These are phyloP conservation scores for Metopolophium dirhodum DNA, from an alignment of 1,140 invertebrate species.

Conservation along the genomic window DNA sequence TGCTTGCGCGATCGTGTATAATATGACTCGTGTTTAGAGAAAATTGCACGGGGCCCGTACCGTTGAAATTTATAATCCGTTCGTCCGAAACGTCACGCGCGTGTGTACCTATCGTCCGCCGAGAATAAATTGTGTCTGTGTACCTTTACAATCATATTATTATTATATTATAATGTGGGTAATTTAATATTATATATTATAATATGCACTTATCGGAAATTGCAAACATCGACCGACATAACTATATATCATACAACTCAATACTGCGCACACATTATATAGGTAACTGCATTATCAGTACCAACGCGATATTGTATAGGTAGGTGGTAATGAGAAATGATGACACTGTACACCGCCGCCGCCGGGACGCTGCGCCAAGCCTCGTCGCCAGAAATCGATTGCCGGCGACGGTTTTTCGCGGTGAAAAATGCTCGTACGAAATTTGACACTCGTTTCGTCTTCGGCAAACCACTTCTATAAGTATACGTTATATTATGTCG, in stretches of 20 bases:
- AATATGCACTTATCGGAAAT: background rate
- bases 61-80: background rate
- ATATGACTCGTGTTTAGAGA: background rate
- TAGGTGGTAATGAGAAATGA: background rate
- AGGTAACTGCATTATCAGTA: background rate
- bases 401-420: background rate
- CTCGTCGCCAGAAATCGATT: background rate
- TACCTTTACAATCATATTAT: background rate
- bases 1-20: background rate
- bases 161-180: background rate
- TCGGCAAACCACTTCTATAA: background rate
- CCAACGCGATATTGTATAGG: too few relatives aligned
- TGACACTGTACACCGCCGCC: too few relatives aligned
- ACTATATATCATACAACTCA: too few relatives aligned
- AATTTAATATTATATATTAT: too few relatives aligned
- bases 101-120: background rate
- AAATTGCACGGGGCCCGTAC: background rate
- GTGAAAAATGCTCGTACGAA: constrained; percentile 4
- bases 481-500: constrained; percentile 21
- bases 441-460: constrained; percentile 39
- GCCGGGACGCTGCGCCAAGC: too few relatives aligned
- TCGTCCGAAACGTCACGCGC: background rate
- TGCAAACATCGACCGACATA: background rate
- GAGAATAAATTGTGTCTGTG: background rate
- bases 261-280: too few relatives aligned